A percentile compares a stretch with the other conserved stretches of the same genome.
phyloP scores from a whole-genome alignment of 2,888 invertebrate species.

The Choristoneura rosaceana region DNA sequence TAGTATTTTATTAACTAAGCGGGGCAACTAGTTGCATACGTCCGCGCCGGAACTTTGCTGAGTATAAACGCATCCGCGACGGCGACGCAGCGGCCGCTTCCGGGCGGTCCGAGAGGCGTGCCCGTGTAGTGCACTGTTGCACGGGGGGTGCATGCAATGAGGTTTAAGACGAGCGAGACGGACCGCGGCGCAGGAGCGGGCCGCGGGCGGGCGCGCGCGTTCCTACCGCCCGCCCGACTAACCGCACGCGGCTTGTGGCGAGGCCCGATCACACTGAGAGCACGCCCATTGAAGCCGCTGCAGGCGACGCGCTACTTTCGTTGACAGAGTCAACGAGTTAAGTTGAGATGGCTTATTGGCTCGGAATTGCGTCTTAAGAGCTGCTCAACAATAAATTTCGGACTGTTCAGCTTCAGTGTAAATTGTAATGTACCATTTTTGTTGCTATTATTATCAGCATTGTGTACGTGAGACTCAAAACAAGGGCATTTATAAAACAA shows the following conservation, averaged over 20 bases:
- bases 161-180: slow-evolving; percentile 38
- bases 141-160: slow-evolving; percentile 56
- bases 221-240: slow-evolving; percentile 65
- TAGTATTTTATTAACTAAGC: slow-evolving; percentile 14
- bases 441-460: not conserved
- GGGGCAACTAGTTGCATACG: slow-evolving; percentile 42
- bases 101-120: slow-evolving; percentile 60
- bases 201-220: slow-evolving; percentile 59
- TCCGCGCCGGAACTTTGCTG: slow-evolving; percentile 57
- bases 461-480: not conserved
- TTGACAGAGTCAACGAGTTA: not conserved
- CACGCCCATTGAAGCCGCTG: slow-evolving; percentile 53
- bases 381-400: not conserved
- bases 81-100: slow-evolving; percentile 47
- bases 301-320: not conserved
- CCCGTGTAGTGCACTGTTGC: slow-evolving; percentile 48
- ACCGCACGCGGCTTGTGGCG: slow-evolving; percentile 48
- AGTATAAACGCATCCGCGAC: slow-evolving; percentile 55
- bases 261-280: slow-evolving; percentile 35
- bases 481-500: not conserved
- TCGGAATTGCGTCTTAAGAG: not conserved
- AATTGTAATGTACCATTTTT: not conserved
- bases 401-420: not conserved
- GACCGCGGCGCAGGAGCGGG: slow-evolving; percentile 46
- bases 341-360: not conserved